Evolutionary conservation across 2,113 vertebrate species (phyloP).

Genomic region (Canis aureus): DNA sequence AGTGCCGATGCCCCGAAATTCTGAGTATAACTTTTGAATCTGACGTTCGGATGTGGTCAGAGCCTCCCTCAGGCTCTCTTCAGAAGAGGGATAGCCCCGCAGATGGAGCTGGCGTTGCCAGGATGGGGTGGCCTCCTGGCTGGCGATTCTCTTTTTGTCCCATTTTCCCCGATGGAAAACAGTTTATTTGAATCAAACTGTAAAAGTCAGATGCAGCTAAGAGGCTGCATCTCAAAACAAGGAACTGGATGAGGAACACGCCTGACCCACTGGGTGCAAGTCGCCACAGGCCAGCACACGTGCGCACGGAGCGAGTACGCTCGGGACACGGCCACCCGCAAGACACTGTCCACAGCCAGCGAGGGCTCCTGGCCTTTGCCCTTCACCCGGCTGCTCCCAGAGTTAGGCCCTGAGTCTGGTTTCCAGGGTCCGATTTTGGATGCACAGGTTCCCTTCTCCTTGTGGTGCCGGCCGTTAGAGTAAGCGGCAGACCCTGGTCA

Average conservation of each 20-base stretch:
- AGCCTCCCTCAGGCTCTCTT: too few species aligned
- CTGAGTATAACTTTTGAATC: not conserved
- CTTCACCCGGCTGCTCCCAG: not conserved
- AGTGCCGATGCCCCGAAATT: not conserved
- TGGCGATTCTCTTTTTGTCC: not conserved
- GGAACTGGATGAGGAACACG: rapidly evolving
- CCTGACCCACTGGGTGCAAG: rapidly evolving
- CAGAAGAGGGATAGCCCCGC: rapidly evolving
- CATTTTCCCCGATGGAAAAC: not conserved
- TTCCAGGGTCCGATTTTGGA: rapidly evolving
- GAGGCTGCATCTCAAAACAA: not conserved
- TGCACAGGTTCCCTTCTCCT: rapidly evolving
- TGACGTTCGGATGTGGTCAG: rapidly evolving
- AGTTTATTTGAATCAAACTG: rapidly evolving
- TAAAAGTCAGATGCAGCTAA: not conserved
- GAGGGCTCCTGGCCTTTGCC: too few species aligned
- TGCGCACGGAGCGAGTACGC: rapidly evolving
- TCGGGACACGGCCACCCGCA: rapidly evolving
- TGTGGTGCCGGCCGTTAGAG: rapidly evolving
- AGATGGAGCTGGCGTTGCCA: rapidly evolving
- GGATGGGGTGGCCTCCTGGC: rapidly evolving
- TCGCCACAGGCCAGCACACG: rapidly evolving
- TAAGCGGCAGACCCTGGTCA: rapidly evolving
- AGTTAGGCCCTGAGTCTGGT: rapidly evolving
- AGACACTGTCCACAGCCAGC: rapidly evolving